Base-by-base conservation (phyloP, 2,888 invertebrate genomes). In the Temnothorax unifasciatus region DNA sequence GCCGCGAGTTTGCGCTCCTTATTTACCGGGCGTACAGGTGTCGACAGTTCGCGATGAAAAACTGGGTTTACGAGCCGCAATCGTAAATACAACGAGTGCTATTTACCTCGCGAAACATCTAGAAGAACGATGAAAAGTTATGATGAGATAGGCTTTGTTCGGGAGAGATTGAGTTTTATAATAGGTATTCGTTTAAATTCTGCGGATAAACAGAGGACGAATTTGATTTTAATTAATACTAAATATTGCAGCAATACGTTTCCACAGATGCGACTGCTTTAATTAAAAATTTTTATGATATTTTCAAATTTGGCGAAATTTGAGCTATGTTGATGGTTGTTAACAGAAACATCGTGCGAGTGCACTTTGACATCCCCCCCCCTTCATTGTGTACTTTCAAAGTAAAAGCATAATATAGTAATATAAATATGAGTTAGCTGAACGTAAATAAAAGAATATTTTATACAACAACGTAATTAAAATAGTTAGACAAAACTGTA, bases 241-340 rank as follows among this genome's bases (percentile, higher is more conserved):
- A 44, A 44, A 47, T 21, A 21, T 34, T n/a, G 4, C 47, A 34
- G 4, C 21, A 34, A 2, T 38, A 38, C 38, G 47, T 38, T 59
- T 29, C 3, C 34, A n/a, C 34, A n/a, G 6, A 69, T 8, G 29
- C 8, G 13, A 6, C n/a, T 73, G 59, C 21, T 73, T 57, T 61
- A 73, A 73, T 81, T 73, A 73, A 81, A 81, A 81, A 13, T 81
- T 69, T 81, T 34, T 5, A 47, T 47, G 18, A 69, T 13, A 15
- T 44, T 73, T 59, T 71, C 2, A 34, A 81, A 79, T 59, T 18
- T 34, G 13, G 0, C 6, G 44, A n/a, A 52, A 68, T 18, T 3
- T 3, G 2, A 15, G 29, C 41, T 68, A 9, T 18, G 29, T 44
- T 47, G 41, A 21, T 21, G 18, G 11, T 38, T 25, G 54, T 77